Conservation (phyloP, 2,113 vertebrate genomes). For the Jaculus jaculus region DNA sequence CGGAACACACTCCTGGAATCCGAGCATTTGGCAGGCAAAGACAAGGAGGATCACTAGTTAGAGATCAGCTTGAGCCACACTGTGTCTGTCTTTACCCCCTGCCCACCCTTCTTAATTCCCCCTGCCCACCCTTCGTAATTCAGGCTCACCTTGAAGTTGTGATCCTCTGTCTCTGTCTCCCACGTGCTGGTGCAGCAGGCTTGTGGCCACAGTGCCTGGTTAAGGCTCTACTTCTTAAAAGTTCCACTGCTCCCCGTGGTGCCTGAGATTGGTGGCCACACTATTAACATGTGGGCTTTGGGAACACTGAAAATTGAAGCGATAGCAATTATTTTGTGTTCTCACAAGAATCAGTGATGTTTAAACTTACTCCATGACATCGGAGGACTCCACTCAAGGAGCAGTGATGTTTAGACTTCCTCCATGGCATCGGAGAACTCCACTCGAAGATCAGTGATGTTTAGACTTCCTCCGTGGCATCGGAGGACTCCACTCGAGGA, state of each 20-base stretch:
- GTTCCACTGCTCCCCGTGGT: background rate
- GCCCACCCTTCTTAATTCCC: too few relatives aligned
- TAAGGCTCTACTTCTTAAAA: background rate
- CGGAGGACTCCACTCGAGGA: too few relatives aligned
- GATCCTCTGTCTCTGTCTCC: background rate
- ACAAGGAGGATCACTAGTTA: background rate
- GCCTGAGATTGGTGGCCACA: background rate
- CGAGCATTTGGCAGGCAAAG: background rate
- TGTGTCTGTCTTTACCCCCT: background rate
- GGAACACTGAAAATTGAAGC: background rate
- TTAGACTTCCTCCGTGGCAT: too few relatives aligned
- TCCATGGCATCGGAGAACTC: too few relatives aligned
- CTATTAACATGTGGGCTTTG: background rate
- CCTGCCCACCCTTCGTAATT: background rate
- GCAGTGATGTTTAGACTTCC: too few relatives aligned
- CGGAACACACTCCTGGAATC: background rate
- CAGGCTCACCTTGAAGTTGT: background rate
- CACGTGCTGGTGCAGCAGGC: background rate
- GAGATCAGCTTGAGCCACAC: background rate
- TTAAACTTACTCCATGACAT: background rate
- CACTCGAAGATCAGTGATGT: too few relatives aligned
- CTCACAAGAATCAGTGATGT: background rate
- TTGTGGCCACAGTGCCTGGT: background rate
- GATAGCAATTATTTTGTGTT: slow-evolving; percentile 2
- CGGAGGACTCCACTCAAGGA: too few relatives aligned